Evolutionary conservation across 2,888 invertebrate genomes (phyloP), one percentile per base, ranked within the genome.

Genomic region (Cataglyphis rosenhaueri): DNA sequence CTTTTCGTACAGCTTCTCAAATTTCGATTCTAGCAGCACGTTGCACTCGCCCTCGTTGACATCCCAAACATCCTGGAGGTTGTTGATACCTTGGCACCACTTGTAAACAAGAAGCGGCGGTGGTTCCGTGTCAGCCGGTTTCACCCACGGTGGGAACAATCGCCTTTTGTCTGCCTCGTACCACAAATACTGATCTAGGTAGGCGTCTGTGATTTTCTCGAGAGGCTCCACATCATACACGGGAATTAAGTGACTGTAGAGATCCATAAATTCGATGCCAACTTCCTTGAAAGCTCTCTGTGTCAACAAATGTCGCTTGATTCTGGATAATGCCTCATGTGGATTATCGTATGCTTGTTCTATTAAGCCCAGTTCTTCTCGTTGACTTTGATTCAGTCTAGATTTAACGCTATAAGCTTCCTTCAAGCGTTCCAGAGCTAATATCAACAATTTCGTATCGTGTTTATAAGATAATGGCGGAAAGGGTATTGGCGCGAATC

Each of bases 341-440:
- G 99, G 99, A 95, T 99, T 99, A 94, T 99, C 99, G 92, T 99
- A 99, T 0, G 99, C 99, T 95, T 99, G 99, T 94, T 99, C 99
- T 89, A 99, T 99, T 65, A 99, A 96, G 8, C 99, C 99, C 89
- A 99, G 95, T 94, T 99, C 99, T 94, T 99, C 99, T 89, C 99
- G 96, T 95, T 99, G 99, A 91, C 99, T 99, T 95, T 99, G 99
- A 95, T 99, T 99, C 85, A 99, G 95, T 44, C 99, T 96, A 0
- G 99, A 99, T 94, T 99, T 99, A 0, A 99, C 99, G 93, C 99
- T 97, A 96, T 99, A 99, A 0, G 99, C 99, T 95, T 99, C 99
- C 94, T 99, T 99, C 65, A 99, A 95, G 75, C 99, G 95, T 95
- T 99, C 99, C 91, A 99, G 95, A 0, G 99, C 99, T 84, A 99